These are phyloP conservation scores for Solea solea DNA, from an alignment of 2,113 vertebrate species.

Conservation along the genomic window DNA sequence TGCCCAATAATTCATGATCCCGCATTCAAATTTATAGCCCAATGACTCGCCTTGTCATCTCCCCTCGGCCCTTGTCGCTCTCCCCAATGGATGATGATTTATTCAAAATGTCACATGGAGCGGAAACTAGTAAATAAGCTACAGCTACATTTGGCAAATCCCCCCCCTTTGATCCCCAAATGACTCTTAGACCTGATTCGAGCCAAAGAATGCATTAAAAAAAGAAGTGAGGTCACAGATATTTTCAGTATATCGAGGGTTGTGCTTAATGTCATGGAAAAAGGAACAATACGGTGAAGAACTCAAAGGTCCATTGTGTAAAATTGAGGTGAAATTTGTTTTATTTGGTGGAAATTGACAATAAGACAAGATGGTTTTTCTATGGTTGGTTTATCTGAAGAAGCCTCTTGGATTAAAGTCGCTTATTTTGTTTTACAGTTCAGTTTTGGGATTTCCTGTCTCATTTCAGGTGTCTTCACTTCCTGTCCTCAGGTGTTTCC, in stretches of 20 bases:
- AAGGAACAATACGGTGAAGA: too few relatives aligned
- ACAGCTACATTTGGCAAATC: constrained; percentile 33
- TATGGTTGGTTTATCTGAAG: too few relatives aligned
- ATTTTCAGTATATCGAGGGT: not conserved
- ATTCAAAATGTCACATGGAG: constrained; percentile 67
- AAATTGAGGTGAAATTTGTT: too few relatives aligned
- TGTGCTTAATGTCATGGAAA: too few relatives aligned
- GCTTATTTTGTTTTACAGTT: too few relatives aligned
- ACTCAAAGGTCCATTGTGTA: too few relatives aligned
- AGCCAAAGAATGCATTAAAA: not conserved
- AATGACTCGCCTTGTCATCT: constrained; percentile 45
- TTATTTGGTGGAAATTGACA: too few relatives aligned
- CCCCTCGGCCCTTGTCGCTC: constrained; percentile 48
- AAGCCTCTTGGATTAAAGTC: too few relatives aligned
- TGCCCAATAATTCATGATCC: constrained; percentile 73
- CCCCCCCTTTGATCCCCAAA: constrained; percentile 24
- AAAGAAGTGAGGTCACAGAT: not conserved
- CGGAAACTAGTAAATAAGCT: constrained; percentile 65
- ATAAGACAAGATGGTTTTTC: too few relatives aligned
- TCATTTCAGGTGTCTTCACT: too few relatives aligned
- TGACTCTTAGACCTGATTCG: constrained; percentile 17
- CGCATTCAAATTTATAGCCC: constrained; percentile 47
- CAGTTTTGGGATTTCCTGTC: too few relatives aligned
- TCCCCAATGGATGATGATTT: constrained; percentile 65
- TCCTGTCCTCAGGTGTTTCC: too few relatives aligned